phyloP scores from a whole-genome alignment of 2,797 vertebrate genomes.

The Lagothrix lagotricha region DNA sequence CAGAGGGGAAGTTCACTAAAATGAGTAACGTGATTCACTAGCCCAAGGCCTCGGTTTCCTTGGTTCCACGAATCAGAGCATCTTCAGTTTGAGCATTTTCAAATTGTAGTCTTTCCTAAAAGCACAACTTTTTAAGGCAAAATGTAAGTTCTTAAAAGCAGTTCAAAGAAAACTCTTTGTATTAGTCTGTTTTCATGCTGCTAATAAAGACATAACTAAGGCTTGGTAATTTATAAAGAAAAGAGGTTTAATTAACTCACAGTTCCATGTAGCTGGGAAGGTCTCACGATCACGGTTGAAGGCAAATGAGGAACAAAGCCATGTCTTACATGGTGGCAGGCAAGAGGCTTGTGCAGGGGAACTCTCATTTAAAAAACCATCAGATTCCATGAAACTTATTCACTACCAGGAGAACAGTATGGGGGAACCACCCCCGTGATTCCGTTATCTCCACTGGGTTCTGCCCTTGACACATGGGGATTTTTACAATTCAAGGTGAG shows the following conservation, averaged over 20 bases:
- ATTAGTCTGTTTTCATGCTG: neutral
- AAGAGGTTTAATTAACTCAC: neutral
- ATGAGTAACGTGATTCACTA: neutral
- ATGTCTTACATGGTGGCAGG: neutral
- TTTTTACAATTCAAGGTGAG: neutral
- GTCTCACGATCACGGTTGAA: neutral
- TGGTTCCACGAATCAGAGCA: rapidly evolving
- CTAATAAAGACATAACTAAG: neutral
- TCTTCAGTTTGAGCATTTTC: neutral
- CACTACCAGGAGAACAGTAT: neutral
- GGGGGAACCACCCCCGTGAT: neutral
- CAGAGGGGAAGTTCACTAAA: neutral
- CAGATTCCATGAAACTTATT: neutral
- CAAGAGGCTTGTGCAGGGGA: neutral
- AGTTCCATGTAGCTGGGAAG: neutral
- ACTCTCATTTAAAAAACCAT: neutral
- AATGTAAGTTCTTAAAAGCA: neutral
- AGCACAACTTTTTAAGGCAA: neutral
- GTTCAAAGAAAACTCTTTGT: neutral
- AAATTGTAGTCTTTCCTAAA: neutral
- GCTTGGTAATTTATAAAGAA: neutral
- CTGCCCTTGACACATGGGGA: neutral
- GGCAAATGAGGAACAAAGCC: neutral
- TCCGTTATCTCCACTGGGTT: neutral
- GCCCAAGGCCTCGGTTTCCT: neutral